phyloP scores from a whole-genome alignment of 2,888 invertebrate species.

The Mythimna loreyi region DNA sequence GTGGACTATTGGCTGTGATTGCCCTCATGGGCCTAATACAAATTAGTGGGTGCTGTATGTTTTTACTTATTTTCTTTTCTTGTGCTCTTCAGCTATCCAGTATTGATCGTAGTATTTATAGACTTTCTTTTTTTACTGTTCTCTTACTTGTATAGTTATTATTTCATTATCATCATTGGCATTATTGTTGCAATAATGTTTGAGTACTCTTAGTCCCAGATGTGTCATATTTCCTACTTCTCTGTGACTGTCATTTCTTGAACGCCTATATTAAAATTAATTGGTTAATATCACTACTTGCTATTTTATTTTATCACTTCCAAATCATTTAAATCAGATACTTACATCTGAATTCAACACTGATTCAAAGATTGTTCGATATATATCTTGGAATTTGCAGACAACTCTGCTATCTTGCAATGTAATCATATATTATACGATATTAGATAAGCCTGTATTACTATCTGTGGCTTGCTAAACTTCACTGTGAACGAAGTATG shows the following conservation, averaged over 20 bases:
- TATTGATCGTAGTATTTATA: too few species aligned
- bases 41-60: too few species aligned
- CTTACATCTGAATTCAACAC: slow-evolving; percentile 15
- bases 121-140: too few species aligned
- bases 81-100: too few species aligned
- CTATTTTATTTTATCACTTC: slow-evolving; percentile 1
- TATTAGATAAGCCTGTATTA: slow-evolving; percentile 15
- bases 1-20: too few species aligned
- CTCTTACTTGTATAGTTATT: too few species aligned
- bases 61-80: too few species aligned
- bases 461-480: slow-evolving; percentile 1
- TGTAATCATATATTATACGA: slow-evolving; percentile 32
- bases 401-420: slow-evolving; percentile 34
- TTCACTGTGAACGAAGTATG: neutral
- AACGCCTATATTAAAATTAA: too few species aligned
- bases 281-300: neutral
- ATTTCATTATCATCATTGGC: neutral
- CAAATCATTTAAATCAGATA: slow-evolving; percentile 27
- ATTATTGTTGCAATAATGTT: neutral
- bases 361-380: slow-evolving; percentile 32
- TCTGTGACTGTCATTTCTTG: neutral
- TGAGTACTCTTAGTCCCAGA: neutral
- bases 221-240: neutral
- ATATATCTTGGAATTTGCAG: slow-evolving; percentile 25
- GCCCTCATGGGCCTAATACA: too few species aligned